These are phyloP conservation scores for Hippolais icterina DNA, from an alignment of 2,113 vertebrate species.

Conservation along the genomic window DNA sequence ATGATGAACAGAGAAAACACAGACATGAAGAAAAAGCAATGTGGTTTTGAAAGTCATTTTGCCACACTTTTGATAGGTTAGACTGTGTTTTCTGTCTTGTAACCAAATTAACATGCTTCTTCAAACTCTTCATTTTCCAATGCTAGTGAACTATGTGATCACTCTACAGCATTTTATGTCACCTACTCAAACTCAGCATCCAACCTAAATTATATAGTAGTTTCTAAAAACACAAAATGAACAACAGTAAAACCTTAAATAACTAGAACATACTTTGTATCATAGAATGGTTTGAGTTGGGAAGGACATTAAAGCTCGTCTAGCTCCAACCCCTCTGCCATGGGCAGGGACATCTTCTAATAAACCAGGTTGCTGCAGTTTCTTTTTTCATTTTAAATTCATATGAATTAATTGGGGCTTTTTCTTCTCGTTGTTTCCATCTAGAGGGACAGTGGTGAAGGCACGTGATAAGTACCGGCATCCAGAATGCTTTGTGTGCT, in stretches of 20 bases:
- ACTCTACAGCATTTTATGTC: background rate
- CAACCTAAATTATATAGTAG: background rate
- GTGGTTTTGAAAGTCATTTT: background rate
- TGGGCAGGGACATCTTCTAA: background rate
- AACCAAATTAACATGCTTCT: background rate
- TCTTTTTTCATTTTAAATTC: background rate
- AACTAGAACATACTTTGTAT: background rate
- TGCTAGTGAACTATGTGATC: background rate
- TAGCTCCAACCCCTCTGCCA: background rate
- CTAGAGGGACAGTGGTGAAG: conserved; percentile 93
- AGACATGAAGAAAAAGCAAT: background rate
- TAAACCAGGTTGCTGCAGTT: background rate
- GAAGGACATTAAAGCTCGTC: background rate
- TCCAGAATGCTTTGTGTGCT: conserved; percentile 94
- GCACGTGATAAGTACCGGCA: conserved; percentile 92
- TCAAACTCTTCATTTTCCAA: background rate
- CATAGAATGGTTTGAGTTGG: background rate
- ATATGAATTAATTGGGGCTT: background rate
- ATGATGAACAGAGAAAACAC: background rate
- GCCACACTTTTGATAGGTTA: background rate
- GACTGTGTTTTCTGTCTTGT: background rate
- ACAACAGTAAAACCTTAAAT: background rate
- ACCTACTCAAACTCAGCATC: background rate
- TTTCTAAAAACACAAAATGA: background rate
- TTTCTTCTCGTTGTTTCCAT: background rate